Conservation (phyloP, 2,888 invertebrate genomes). For the Labia minor region DNA sequence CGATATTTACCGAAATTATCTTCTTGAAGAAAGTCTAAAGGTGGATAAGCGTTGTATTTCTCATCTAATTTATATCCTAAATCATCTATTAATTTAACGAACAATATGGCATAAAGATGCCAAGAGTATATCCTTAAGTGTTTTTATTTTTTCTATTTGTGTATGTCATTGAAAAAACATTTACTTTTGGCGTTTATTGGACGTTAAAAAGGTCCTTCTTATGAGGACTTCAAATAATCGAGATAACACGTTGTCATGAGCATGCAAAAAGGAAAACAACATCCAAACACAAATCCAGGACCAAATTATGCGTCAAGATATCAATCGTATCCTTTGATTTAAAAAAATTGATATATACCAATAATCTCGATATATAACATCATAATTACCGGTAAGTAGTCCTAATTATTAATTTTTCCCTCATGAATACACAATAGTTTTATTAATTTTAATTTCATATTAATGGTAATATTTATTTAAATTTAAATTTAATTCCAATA, state of each 20-base stretch:
- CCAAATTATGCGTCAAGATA: slow-evolving; percentile 3
- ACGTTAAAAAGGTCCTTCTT: slow-evolving; percentile 28
- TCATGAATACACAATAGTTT: neutral
- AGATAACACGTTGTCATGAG: slow-evolving; percentile 30
- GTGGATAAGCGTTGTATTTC: slow-evolving; percentile 21
- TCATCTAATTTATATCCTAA: slow-evolving; percentile 14
- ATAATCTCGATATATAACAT: neutral
- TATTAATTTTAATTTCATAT: neutral
- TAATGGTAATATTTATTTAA: neutral
- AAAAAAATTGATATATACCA: neutral
- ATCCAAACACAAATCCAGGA: slow-evolving; percentile 21
- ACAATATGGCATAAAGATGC: slow-evolving; percentile 13
- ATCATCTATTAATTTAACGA: slow-evolving; percentile 25
- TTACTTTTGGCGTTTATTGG: neutral
- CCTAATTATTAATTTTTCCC: neutral
- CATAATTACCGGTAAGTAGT: neutral
- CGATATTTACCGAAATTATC: slow-evolving; percentile 28
- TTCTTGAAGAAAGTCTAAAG: slow-evolving; percentile 28
- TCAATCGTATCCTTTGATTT: neutral
- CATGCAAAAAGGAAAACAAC: slow-evolving; percentile 29
- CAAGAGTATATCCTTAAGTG: neutral
- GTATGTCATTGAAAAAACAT: slow-evolving; percentile 3
- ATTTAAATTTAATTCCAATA: neutral
- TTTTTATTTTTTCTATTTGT: slow-evolving; percentile 15
- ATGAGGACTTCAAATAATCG: slow-evolving; percentile 29